Base-by-base conservation (phyloP, 1,140 invertebrate species). In the Macrocentrus cingulum region DNA sequence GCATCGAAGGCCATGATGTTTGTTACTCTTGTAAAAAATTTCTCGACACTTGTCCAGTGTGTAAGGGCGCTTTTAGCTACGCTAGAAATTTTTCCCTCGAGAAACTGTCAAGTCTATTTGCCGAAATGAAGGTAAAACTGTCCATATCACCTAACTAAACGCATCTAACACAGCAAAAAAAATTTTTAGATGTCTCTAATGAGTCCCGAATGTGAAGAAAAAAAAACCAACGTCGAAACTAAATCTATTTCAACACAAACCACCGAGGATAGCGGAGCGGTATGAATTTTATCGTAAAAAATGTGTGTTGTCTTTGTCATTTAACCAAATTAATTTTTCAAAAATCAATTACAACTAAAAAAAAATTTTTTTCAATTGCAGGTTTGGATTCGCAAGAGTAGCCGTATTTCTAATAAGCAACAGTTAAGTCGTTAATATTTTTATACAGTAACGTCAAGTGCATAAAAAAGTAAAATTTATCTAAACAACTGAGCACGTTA, bases 51-150 rank as follows among this genome's bases (percentile, higher is more conserved):
- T 82, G 80, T 50, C 80, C 79, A 13, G 71, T 80, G 3, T 82
- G 80, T 59, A 61, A 79, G 18, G 74, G 71, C 3, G 56, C 72
- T 0, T 80, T 80, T 52, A 79, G 74, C 63, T 75, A 74, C 15
- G 79, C 76, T 39, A 66, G 80, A 2, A 81, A 81, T 56, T 79
- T 76, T 71, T 77, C 72, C 34, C 72, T 81, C 71, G 80, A 81
- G 65, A 75, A 79, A 61, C 65, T 81, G 13, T 75, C 80, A 56
- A 69, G 72, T 3, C 79, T 79, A 67, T 74, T 80, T 4, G 15
- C 18, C 1, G 55, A 54, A 3, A 50, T 60, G 1, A 60, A 60
- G 45, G 52, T 55, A 51, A 9, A 39, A 6, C 13, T 52, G 11
- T 20, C 15, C 15, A n/a, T n/a, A 6, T 16, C 7, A 18, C n/a